phyloP scores from a whole-genome alignment of 2,113 vertebrate species.

The Myanophis thanlyinensis region DNA sequence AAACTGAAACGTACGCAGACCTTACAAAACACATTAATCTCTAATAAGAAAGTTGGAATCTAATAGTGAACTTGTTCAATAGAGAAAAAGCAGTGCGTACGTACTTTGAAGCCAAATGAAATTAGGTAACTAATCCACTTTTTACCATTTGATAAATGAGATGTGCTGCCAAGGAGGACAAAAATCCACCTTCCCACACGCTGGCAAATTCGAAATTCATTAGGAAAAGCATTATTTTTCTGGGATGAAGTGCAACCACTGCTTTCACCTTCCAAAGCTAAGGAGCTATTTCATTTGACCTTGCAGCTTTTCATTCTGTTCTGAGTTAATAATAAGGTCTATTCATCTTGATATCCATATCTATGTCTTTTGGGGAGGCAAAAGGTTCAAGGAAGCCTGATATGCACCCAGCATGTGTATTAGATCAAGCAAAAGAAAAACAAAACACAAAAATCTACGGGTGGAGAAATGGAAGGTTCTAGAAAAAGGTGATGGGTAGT shows the following conservation, averaged over 20 bases:
- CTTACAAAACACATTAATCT: fast-evolving
- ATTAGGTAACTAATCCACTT: slow-evolving; percentile 29
- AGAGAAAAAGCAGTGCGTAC: neutral
- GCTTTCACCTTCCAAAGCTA: neutral
- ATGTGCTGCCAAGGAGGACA: slow-evolving; percentile 35
- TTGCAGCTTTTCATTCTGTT: neutral
- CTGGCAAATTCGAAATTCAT: slow-evolving; percentile 28
- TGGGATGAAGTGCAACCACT: slow-evolving; percentile 35
- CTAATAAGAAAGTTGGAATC: neutral
- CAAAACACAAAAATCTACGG: neutral
- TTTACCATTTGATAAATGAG: slow-evolving; percentile 23
- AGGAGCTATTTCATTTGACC: neutral
- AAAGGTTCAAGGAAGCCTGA: neutral
- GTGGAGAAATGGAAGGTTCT: neutral
- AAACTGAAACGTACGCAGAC: neutral
- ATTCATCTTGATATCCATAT: neutral
- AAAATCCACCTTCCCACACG: neutral
- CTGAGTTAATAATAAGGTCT: neutral
- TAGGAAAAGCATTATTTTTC: slow-evolving; percentile 20
- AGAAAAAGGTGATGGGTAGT: neutral
- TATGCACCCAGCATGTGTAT: neutral
- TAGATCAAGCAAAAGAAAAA: neutral
- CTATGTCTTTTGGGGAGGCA: neutral
- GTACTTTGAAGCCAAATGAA: neutral
- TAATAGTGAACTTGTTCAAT: slow-evolving; percentile 17